Base-by-base conservation (phyloP, 2,113 vertebrate genomes). In the Scophthalmus maximus region DNA sequence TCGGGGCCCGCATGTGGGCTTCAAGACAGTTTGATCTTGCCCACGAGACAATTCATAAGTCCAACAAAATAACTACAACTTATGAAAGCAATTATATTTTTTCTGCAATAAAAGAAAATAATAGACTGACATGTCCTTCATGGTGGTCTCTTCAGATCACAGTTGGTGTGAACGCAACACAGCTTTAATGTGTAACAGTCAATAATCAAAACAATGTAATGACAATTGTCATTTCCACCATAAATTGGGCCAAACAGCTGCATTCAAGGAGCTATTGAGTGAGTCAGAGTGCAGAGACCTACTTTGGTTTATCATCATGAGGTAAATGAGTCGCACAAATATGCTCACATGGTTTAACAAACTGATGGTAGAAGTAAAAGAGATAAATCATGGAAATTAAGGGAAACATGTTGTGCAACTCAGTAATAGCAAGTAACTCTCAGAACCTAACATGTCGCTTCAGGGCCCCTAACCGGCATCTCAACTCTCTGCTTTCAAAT, bases 111-210 rank as follows among this genome's bases (percentile, higher is more conserved):
- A 40, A 46, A 46, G 9, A 6, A 25, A 25, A 22, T 12, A 14
- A 4, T 12, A 25, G 22, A 25, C 11, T 25, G 3, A 51, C 4
- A 15, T 2, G 5, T 26, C 12, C 47, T 50, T 50, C 47, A 22
- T 8, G 47, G 47, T 50, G 47, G 47, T 50, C 47, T 22, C 47
- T 51, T 51, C 49, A 27, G 23, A 26, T 51, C 49, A 51, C 23
- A 51, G 49, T 20, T 18, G n/a, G n/a, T n/a, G 17, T 14, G 23
- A 51, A 47, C 8, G n/a, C 44, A 20, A 23, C 20, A 49, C 46
- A 49, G 23, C 5, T 15, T 6, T 51, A 15, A 22, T 23, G 4
- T 49, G 2, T 49, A 11, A 49, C 3, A 15, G 23, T 26, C 23
- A 2, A 15, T 25, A 23, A 51, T 51, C n/a, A n/a, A 10, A 27